Conservation (phyloP, 2,888 invertebrate species). For the Epistrophella euchroma region DNA sequence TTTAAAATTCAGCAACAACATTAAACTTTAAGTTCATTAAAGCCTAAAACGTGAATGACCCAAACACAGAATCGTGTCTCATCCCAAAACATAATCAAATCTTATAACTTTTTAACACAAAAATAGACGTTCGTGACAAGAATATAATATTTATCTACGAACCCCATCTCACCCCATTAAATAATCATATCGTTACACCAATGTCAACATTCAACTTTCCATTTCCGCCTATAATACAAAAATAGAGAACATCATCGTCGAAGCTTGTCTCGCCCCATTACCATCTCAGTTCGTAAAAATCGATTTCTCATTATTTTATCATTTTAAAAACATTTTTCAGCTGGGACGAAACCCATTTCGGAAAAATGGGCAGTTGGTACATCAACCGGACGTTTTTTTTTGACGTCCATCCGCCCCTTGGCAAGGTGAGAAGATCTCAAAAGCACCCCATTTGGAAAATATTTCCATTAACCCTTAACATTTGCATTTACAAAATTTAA, state of each 20-base stretch:
- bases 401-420: constrained; percentile 98
- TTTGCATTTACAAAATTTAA: constrained; percentile 59
- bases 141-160: not conserved
- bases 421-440: constrained; percentile 89
- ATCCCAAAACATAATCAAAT: constrained; percentile 29
- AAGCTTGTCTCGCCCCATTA: not conserved
- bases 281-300: constrained; percentile 39
- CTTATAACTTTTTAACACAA: constrained; percentile 37
- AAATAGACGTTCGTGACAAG: constrained; percentile 29
- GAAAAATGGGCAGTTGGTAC: constrained; percentile 99
- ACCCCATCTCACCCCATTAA: constrained; percentile 31
- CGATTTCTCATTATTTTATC: constrained; percentile 73
- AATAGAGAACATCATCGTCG: not conserved
- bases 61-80: not conserved
- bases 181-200: constrained; percentile 42
- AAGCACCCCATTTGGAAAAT: constrained; percentile 42
- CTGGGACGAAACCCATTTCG: constrained; percentile 99
- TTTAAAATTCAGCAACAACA: not conserved
- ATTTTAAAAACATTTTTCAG: constrained; percentile 83
- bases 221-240: constrained; percentile 29
- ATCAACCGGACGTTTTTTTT: constrained; percentile 98
- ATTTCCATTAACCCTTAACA: constrained; percentile 46
- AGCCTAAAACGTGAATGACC: constrained; percentile 1
- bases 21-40: constrained; percentile 30
- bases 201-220: constrained; percentile 40